Percentiles rank a stretch among this genome's conserved stretches.
These are phyloP conservation scores for Drosophila aff. DNA, from an alignment of 1,140 invertebrate genomes.

Conservation along the genomic window DNA sequence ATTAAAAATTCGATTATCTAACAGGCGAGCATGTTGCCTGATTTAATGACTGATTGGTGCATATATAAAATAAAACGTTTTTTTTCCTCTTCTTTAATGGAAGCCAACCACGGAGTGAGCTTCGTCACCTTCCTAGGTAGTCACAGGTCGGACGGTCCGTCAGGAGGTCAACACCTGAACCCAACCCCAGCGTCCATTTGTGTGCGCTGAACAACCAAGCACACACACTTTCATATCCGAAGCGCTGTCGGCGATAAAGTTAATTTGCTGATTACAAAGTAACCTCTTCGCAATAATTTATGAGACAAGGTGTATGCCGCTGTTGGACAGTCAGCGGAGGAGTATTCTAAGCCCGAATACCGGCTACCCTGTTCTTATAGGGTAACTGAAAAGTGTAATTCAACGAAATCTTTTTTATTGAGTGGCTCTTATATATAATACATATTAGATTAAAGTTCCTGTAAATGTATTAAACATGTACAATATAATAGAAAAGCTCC, in stretches of 20 bases:
- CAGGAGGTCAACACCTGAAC: conserved; percentile 3
- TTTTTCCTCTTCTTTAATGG: neutral
- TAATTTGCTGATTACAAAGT: conserved; percentile 80
- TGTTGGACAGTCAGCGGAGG: conserved; percentile 24
- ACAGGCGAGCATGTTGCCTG: conserved; percentile 34
- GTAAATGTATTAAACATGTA: neutral
- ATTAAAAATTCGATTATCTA: conserved; percentile 73
- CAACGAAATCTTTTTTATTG: too few relatives aligned
- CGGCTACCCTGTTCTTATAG: conserved; percentile 4
- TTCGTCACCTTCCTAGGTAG: conserved; percentile 10
- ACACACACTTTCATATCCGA: conserved; percentile 20
- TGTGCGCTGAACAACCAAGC: neutral
- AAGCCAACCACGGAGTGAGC: neutral
- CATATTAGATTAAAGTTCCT: too few relatives aligned
- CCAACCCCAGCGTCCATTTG: neutral
- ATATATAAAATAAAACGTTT: conserved; percentile 48
- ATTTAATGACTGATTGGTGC: conserved; percentile 72
- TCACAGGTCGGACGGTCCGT: conserved; percentile 8
- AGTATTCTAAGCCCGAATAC: neutral
- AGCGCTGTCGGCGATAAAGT: conserved; percentile 67
- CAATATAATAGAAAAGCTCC: neutral
- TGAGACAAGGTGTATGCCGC: conserved; percentile 61
- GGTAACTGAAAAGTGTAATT: too few relatives aligned
- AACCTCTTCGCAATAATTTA: conserved; percentile 73
- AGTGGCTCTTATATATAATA: too few relatives aligned